Evolutionary conservation across 2,113 vertebrate genomes (phyloP).

Genomic region (Menura novaehollandiae): DNA sequence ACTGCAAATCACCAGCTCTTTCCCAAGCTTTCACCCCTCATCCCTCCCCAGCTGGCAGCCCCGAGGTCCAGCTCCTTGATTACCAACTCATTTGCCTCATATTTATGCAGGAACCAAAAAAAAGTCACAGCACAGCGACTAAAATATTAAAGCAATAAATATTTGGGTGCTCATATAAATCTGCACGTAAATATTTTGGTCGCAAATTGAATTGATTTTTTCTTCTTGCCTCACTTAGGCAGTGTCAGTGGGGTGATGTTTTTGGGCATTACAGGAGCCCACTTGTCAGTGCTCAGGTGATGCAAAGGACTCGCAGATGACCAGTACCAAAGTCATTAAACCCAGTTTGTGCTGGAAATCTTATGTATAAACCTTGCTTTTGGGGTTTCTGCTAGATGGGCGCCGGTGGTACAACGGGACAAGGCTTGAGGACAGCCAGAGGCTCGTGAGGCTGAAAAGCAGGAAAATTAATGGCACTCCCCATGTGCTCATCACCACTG

Average conservation of each 20-base stretch:
- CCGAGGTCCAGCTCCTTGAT: not conserved
- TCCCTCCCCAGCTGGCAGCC: not conserved
- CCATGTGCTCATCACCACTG: not conserved
- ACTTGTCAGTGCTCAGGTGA: not conserved
- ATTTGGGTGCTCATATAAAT: not conserved
- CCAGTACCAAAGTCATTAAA: not conserved
- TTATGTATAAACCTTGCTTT: rapidly evolving
- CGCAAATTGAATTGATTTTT: not conserved
- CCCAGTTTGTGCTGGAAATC: not conserved
- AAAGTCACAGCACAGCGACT: not conserved
- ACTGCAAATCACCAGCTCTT: not conserved
- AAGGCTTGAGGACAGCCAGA: not conserved
- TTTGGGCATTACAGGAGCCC: not conserved
- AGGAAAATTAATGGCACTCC: not conserved
- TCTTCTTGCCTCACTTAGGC: not conserved
- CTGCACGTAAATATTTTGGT: not conserved
- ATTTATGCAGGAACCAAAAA: not conserved
- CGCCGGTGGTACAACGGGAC: too few species aligned
- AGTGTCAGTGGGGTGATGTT: not conserved
- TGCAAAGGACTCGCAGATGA: not conserved
- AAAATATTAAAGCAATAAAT: not conserved
- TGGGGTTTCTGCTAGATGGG: not conserved
- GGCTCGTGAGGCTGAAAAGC: not conserved
- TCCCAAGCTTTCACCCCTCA: not conserved
- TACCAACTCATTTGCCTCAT: not conserved